phyloP scores from a whole-genome alignment of 2,113 vertebrate genomes.

The Cinclus cinclus region DNA sequence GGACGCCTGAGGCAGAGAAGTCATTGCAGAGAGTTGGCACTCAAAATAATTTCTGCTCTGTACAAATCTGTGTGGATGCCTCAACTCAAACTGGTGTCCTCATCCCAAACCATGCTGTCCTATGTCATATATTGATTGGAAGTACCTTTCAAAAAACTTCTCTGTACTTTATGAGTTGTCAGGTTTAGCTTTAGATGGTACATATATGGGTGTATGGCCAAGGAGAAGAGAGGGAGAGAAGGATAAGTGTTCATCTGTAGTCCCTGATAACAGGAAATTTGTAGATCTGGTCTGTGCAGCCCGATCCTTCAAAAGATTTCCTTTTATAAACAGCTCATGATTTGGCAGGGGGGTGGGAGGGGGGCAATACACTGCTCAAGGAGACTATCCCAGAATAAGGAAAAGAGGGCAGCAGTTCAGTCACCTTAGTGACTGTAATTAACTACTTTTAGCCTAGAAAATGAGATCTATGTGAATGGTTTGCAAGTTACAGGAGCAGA shows the following conservation, averaged over 20 bases:
- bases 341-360: not conserved
- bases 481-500: not conserved
- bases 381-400: not conserved
- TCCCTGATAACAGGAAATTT: not conserved
- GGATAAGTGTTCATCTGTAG: not conserved
- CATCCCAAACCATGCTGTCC: not conserved
- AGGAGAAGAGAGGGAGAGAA: not conserved
- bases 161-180: not conserved
- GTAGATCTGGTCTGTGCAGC: not conserved
- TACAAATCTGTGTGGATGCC: not conserved
- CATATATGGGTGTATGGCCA: not conserved
- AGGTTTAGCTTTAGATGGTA: not conserved
- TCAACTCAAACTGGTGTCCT: not conserved
- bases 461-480: not conserved
- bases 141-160: not conserved
- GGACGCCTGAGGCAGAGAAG: not conserved
- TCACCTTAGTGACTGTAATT: slow-evolving; percentile 6
- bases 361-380: not conserved
- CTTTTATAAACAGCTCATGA: not conserved
- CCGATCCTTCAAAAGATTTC: not conserved
- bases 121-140: not conserved
- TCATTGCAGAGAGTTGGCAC: not conserved
- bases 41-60: not conserved
- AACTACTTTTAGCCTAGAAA: slow-evolving; percentile 27
- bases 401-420: not conserved